These are phyloP conservation scores for Hylaea fasciaria DNA, from an alignment of 2,888 invertebrate species.

Conservation along the genomic window DNA sequence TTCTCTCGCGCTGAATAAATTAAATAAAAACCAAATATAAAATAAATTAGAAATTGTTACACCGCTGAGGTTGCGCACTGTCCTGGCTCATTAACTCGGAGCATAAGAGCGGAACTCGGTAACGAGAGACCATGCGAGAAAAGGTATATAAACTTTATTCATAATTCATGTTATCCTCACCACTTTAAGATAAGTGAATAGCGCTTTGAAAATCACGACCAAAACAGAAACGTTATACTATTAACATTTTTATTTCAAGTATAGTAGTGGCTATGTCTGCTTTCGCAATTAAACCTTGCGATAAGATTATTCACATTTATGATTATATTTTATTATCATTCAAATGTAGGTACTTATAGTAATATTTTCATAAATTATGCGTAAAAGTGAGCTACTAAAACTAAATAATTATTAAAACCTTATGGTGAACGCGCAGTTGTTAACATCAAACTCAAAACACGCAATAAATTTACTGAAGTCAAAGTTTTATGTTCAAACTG, in stretches of 20 bases:
- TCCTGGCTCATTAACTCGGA: conserved; percentile 68
- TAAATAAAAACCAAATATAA: conserved; percentile 80
- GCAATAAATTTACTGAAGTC: too few relatives aligned
- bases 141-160: conserved; percentile 54
- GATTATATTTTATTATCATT: conserved; percentile 16
- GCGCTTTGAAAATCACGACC: conserved; percentile 34
- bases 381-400: neutral
- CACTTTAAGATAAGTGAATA: conserved; percentile 38
- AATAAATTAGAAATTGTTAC: conserved; percentile 77
- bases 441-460: too few relatives aligned
- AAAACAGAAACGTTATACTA: conserved; percentile 37
- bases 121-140: conserved; percentile 47
- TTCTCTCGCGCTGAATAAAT: conserved; percentile 81
- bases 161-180: conserved; percentile 52
- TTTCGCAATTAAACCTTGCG: conserved; percentile 20
- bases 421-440: too few relatives aligned
- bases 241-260: conserved; percentile 36
- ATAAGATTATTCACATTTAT: conserved; percentile 18
- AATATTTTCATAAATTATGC: neutral
- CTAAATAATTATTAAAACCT: too few relatives aligned
- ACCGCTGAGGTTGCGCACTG: conserved; percentile 48
- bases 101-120: conserved; percentile 56
- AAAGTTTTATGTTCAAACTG: too few relatives aligned
- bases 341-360: conserved; percentile 7
- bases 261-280: conserved; percentile 16